Base-by-base conservation (phyloP, 2,888 invertebrate genomes). In the Drosophila hawaiiensis region DNA sequence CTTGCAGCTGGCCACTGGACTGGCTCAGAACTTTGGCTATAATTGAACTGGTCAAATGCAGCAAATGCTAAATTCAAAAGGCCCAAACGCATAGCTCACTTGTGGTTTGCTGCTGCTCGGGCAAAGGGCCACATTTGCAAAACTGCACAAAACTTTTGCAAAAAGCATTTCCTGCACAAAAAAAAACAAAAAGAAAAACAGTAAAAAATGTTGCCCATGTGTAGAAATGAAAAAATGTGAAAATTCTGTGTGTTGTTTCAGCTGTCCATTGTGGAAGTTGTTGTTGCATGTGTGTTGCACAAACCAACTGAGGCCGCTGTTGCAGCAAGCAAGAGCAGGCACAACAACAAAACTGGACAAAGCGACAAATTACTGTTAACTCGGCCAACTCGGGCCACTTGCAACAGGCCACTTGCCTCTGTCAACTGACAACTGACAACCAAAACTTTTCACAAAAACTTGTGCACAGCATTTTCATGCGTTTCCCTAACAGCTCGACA, bases 341-440 rank as follows among this genome's bases (percentile, higher is more conserved):
- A 54, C 28, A 39, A 59, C n/a, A 39, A 19, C 16, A n/a, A 37
- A 41, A 62, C 82, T 77, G 84, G 87, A 86, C 87, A 89, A 84
- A 84, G 84, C 87, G 89, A 87, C 90, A 85, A 85, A 87, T 89
- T 84, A 84, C 82, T 87, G 87, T 87, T 84, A 76, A 74, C 25
- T 43, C n/a, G 28, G 6, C 52, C 52, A 84, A 78, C 64, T 82
- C 58, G 73, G 52, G 55, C 53, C 52, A 56, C 54, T 25, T 29
- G 49, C 14, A 61, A 56, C 70, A 29, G 59, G 39, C 68, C 59
- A 41, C 33, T 41, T 50, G 47, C 64, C 16, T 6, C 29, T 19
- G 39, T 35, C 60, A 53, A 41, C 37, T 55, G 43, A 39, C 60
- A 53, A 41, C 37, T 55, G 43, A 39, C 56, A 47, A 65, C 72